Base-by-base conservation (phyloP, 2,888 invertebrate species). In the Epirrhoe tristata region DNA sequence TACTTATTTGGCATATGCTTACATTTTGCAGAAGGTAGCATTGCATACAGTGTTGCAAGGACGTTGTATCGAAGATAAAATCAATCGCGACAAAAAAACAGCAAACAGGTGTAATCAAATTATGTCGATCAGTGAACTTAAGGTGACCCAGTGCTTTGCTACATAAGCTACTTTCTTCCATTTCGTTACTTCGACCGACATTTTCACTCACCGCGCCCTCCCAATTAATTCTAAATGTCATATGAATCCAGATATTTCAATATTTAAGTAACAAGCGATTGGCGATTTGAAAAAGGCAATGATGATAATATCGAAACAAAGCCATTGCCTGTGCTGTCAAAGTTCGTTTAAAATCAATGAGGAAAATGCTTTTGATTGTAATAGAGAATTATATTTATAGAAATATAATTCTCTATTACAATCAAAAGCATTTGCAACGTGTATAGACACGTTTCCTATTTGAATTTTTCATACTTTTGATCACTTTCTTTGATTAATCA, bases 221-320 rank as follows among this genome's bases (percentile, higher is more conserved):
- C 52, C 84, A 87, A 89, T 89, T 89, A 88, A 87, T 88, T 88
- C 88, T 88, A 91, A 91, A 91, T 91, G 91, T 90, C 88, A 88
- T 85, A 86, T 77, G 83, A 84, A 82, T 84, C 85, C 85, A 77
- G 80, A 76, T 75, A 77, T 75, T 79, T 74, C 65, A 69, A 65
- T 74, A 68, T 67, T 16, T 71, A 76, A 76, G 74, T 10, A 36
- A 61, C 56, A 66, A 73, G 75, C 72, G 66, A 32, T 5, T 0
- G 70, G 80, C 78, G 86, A 74, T 63, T 72, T 70, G 58, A 67
- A 72, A 12, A 12, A 0, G 12, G 39, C 39, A 39, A 43, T 4
- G 5, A 34, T 0, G 5, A 7, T 34, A 34, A 5, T 5, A 34
- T 34, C 7, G 10, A 36, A 36, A 8, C 10, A 8, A 10, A n/a